Percentiles rank a stretch among this genome's conserved stretches.
Conservation (phyloP, 2,113 vertebrate genomes). For the Oplegnathus fasciatus region DNA sequence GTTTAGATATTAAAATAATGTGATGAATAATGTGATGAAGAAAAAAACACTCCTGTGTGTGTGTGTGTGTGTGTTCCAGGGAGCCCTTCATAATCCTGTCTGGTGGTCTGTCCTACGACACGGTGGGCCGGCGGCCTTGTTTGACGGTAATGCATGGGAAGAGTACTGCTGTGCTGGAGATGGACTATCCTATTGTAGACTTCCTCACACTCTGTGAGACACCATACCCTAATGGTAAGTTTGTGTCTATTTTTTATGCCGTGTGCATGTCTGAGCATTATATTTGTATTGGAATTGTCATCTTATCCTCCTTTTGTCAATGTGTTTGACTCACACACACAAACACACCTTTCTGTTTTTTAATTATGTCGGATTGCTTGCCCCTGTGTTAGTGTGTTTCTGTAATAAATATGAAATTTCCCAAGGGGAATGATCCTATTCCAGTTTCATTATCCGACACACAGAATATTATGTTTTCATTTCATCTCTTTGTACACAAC, state of each 20-base stretch:
- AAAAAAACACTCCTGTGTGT: background rate
- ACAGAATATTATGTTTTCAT: slow-evolving; percentile 61
- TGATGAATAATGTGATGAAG: background rate
- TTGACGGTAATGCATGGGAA: slow-evolving; percentile 99
- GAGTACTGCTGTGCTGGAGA: slow-evolving; percentile 97
- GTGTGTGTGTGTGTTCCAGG: slow-evolving; percentile 79
- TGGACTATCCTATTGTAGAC: slow-evolving; percentile 99
- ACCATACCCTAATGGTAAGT: slow-evolving; percentile 95
- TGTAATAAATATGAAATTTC: slow-evolving; percentile 77
- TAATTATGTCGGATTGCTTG: slow-evolving; percentile 60
- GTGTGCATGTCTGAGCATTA: background rate
- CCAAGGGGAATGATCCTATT: slow-evolving; percentile 62
- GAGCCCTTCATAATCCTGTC: slow-evolving; percentile 99
- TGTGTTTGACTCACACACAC: background rate
- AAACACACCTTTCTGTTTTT: slow-evolving; percentile 48
- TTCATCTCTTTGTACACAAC: slow-evolving; percentile 51
- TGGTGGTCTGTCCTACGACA: slow-evolving; percentile 97
- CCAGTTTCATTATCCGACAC: slow-evolving; percentile 64
- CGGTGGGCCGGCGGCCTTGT: slow-evolving; percentile 96
- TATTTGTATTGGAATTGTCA: background rate
- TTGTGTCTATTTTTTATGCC: background rate
- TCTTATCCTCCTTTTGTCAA: background rate
- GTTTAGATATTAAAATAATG: background rate
- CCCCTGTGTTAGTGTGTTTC: slow-evolving; percentile 30
- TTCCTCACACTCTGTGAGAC: slow-evolving; percentile 99